Percentiles rank a stretch among this genome's conserved stretches.
These are phyloP conservation scores for Nansenia antarctica DNA, from an alignment of 2,113 vertebrate species.

Conservation along the genomic window DNA sequence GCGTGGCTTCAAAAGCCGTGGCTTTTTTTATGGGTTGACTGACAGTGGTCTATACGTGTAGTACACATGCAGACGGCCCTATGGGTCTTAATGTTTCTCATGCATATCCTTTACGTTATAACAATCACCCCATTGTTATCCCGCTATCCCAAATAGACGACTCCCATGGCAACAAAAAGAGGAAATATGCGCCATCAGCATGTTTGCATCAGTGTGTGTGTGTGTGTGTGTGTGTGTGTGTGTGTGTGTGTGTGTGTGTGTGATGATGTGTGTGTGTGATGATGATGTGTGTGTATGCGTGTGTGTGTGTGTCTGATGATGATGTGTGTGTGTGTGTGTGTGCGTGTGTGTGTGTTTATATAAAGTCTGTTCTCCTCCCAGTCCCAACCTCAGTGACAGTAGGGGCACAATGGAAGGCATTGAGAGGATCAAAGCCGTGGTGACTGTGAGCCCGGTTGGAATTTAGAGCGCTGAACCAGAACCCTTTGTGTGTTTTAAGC, in stretches of 20 bases:
- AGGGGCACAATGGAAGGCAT: slow-evolving; percentile 68
- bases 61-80: too few species aligned
- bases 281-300: too few species aligned
- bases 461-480: slow-evolving; percentile 60
- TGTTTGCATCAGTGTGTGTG: slow-evolving; percentile 23
- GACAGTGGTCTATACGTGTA: too few species aligned
- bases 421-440: slow-evolving; percentile 61
- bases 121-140: slow-evolving; percentile 60
- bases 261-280: too few species aligned
- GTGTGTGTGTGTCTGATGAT: too few species aligned
- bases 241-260: too few species aligned
- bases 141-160: slow-evolving; percentile 16
- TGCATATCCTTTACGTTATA: slow-evolving; percentile 63
- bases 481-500: slow-evolving; percentile 43
- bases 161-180: slow-evolving; percentile 44
- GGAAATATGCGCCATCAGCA: slow-evolving; percentile 57
- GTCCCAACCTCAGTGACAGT: slow-evolving; percentile 36
- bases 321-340: too few species aligned
- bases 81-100: slow-evolving; percentile 50
- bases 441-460: slow-evolving; percentile 56
- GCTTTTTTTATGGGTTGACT: too few species aligned
- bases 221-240: slow-evolving; percentile 7
- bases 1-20: too few species aligned
- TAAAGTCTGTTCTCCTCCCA: slow-evolving; percentile 21
- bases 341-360: too few species aligned